Conservation (phyloP, 1,140 invertebrate genomes). For the Pectinophora gossypiella region DNA sequence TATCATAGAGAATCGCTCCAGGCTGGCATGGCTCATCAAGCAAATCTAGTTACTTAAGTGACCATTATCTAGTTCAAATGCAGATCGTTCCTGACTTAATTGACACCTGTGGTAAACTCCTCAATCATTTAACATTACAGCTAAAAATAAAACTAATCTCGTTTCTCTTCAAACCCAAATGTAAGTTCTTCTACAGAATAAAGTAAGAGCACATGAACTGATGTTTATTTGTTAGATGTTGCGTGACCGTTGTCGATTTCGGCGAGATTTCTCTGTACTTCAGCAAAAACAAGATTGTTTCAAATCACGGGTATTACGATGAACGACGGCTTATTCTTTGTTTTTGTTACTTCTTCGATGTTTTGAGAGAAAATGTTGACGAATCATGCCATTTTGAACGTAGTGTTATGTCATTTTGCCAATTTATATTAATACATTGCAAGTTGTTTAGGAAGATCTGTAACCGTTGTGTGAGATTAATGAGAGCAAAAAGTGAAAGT, state of each 20-base stretch:
- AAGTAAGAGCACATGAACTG: not conserved
- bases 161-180: no score
- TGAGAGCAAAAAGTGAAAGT: slow-evolving; percentile 18
- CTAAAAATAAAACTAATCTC: no score
- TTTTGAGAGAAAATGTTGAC: slow-evolving; percentile 41
- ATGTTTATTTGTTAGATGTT: slow-evolving; percentile 34
- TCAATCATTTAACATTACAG: not conserved
- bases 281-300: slow-evolving; percentile 56
- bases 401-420: not conserved
- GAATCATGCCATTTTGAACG: slow-evolving; percentile 42
- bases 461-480: no score
- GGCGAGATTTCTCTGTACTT: slow-evolving; percentile 51
- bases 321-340: slow-evolving; percentile 39
- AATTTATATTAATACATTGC: no score
- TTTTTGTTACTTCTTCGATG: slow-evolving; percentile 37
- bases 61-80: slow-evolving; percentile 6
- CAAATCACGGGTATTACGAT: slow-evolving; percentile 56
- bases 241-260: slow-evolving; percentile 54
- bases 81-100: not conserved
- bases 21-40: slow-evolving; percentile 30
- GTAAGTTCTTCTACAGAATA: not conserved
- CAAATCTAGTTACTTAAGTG: slow-evolving; percentile 14
- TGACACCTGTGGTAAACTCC: not conserved
- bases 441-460: no score
- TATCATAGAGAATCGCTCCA: slow-evolving; percentile 37